A percentile compares a stretch with the other conserved stretches of the same genome.
Evolutionary conservation across 2,888 invertebrate genomes (phyloP).

Genomic region (Ethmia dodecea): DNA sequence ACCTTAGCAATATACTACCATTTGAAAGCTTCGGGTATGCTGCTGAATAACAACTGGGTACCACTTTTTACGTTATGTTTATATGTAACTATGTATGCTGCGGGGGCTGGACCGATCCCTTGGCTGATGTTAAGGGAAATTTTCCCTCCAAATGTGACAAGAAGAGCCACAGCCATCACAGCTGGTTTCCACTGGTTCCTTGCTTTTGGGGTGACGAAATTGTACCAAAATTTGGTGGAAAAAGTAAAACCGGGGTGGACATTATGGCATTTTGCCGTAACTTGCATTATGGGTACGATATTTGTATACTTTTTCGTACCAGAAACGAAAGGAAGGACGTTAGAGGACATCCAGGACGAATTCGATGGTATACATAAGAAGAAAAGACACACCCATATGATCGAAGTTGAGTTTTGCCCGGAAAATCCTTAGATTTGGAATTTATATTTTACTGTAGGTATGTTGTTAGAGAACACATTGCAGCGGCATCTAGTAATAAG

Average conservation of each 20-base stretch:
- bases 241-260: slow-evolving; percentile 78
- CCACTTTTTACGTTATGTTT: slow-evolving; percentile 76
- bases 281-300: slow-evolving; percentile 75
- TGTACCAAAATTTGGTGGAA: slow-evolving; percentile 78
- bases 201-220: slow-evolving; percentile 80
- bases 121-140: slow-evolving; percentile 85
- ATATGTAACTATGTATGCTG: slow-evolving; percentile 79
- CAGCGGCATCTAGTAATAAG: no score
- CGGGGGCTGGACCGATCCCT: slow-evolving; percentile 84
- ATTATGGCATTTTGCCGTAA: slow-evolving; percentile 81
- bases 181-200: slow-evolving; percentile 83
- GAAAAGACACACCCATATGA: slow-evolving; percentile 61
- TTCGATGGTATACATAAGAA: slow-evolving; percentile 64
- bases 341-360: slow-evolving; percentile 75
- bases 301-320: slow-evolving; percentile 83
- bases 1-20: slow-evolving; percentile 69
- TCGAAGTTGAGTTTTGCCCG: slow-evolving; percentile 66
- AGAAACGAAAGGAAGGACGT: slow-evolving; percentile 80
- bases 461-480: no score
- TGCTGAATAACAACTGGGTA: slow-evolving; percentile 58
- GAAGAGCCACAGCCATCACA: slow-evolving; percentile 81
- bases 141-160: slow-evolving; percentile 80
- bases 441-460: no score
- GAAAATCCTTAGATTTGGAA: no score
- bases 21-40: slow-evolving; percentile 37